Evolutionary conservation across 2,113 vertebrate genomes (phyloP).

Genomic region (Nyctereutes procyonoides): DNA sequence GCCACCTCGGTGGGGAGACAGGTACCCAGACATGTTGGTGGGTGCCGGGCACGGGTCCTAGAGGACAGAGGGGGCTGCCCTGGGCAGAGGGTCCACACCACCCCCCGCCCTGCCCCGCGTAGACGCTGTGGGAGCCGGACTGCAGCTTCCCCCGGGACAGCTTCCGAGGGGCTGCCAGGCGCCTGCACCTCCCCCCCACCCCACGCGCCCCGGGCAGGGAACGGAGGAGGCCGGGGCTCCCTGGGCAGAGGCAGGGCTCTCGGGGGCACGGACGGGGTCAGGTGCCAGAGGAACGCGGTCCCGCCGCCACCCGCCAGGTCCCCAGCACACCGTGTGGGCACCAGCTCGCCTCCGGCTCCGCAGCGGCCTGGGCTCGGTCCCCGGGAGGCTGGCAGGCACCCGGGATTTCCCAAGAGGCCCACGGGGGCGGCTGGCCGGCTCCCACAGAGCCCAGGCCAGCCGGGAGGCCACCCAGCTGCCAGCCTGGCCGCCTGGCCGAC

Average conservation of each 20-base stretch:
- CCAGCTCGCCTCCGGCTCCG: no score
- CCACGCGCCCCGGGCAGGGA: accelerated
- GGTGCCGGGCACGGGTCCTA: not conserved
- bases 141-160: not conserved
- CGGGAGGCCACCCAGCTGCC: not conserved
- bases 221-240: not conserved
- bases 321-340: accelerated
- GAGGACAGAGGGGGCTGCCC: not conserved
- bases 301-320: accelerated
- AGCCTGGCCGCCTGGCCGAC: not conserved
- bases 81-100: not conserved
- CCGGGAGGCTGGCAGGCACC: not conserved
- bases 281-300: accelerated
- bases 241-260: not conserved
- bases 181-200: not conserved
- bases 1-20: accelerated
- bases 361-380: not conserved
- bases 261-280: accelerated
- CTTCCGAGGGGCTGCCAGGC: not conserved
- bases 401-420: not conserved
- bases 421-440: no score
- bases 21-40: accelerated
- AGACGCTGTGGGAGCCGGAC: not conserved
- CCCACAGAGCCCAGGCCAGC: not conserved
- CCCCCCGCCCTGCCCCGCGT: accelerated